A percentile compares a stretch with the other conserved stretches of the same genome.
phyloP scores from a whole-genome alignment of 2,113 vertebrate genomes.

The Lepus europaeus region DNA sequence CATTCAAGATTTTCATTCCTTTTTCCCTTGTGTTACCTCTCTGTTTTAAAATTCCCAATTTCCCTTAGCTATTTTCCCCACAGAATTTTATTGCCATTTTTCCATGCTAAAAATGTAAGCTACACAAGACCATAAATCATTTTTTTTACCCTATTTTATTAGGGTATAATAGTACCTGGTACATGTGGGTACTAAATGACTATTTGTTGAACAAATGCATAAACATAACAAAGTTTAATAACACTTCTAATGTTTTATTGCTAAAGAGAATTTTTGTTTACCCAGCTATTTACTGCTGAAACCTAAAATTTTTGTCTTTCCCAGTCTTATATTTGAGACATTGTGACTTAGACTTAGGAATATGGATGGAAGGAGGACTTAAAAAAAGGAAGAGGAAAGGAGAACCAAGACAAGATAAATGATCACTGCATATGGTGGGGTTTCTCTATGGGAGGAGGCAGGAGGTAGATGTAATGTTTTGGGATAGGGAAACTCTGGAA shows the following conservation, averaged over 20 bases:
- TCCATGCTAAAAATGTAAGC: neutral
- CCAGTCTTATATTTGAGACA: neutral
- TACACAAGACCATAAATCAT: neutral
- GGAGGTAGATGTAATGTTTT: neutral
- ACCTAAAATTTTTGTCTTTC: neutral
- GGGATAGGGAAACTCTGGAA: neutral
- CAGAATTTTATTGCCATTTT: neutral
- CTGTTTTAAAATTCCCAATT: neutral
- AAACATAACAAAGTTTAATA: neutral
- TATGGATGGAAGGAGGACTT: neutral
- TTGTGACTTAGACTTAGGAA: neutral
- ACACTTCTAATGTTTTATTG: neutral
- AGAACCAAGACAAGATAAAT: neutral
- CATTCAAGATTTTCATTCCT: neutral
- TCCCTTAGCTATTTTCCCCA: neutral
- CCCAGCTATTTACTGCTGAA: neutral
- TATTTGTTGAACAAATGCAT: neutral
- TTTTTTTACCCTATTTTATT: neutral
- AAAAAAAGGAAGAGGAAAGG: neutral
- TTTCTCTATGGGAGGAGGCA: neutral
- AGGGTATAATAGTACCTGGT: neutral
- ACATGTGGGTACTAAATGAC: neutral
- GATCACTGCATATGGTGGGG: neutral
- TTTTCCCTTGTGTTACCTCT: neutral
- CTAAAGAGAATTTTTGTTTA: neutral